phyloP scores from a whole-genome alignment of 1,140 invertebrate genomes.

The Drosophila parabipectinata region DNA sequence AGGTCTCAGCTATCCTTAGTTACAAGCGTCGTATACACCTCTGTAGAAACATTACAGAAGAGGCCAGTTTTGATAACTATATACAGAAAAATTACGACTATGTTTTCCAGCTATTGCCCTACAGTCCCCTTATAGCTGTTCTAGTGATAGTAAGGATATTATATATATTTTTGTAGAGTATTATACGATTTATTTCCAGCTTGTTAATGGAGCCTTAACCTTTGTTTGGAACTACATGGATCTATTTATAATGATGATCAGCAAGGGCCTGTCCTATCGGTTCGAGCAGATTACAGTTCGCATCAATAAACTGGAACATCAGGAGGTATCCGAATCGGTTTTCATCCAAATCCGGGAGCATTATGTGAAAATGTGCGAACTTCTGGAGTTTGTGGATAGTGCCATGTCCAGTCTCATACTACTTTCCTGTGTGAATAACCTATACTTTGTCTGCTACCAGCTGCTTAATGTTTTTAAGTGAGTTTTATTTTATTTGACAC shows the following conservation, averaged over 20 bases:
- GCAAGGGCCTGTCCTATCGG: constrained; percentile 85
- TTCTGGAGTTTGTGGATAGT: constrained; percentile 86
- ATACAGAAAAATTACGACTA: constrained; percentile 63
- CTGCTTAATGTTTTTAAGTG: constrained; percentile 89
- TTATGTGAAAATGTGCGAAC: constrained; percentile 86
- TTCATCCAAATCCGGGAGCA: constrained; percentile 87
- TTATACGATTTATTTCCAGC: constrained; percentile 19
- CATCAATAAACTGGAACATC: constrained; percentile 58
- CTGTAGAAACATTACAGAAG: constrained; percentile 45
- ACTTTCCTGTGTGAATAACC: constrained; percentile 88
- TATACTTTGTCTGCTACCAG: constrained; percentile 90
- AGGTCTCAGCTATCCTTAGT: constrained; percentile 45
- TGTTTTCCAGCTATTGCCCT: constrained; percentile 63
- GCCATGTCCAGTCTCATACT: constrained; percentile 87
- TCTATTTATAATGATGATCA: constrained; percentile 87
- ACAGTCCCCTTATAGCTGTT: constrained; percentile 32
- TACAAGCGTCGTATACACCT: constrained; percentile 34
- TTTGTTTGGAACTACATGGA: constrained; percentile 89
- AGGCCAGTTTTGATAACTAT: constrained; percentile 57
- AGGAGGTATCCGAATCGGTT: constrained; percentile 85
- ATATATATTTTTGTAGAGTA: not conserved
- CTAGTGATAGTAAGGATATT: constrained; percentile 53
- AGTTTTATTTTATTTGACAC: constrained; percentile 31
- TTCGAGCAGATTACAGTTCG: constrained; percentile 86
- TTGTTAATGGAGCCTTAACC: constrained; percentile 84